Evolutionary conservation across 2,113 vertebrate genomes (phyloP), one percentile per base, ranked within the genome.

Genomic region (Myotis davidii): DNA sequence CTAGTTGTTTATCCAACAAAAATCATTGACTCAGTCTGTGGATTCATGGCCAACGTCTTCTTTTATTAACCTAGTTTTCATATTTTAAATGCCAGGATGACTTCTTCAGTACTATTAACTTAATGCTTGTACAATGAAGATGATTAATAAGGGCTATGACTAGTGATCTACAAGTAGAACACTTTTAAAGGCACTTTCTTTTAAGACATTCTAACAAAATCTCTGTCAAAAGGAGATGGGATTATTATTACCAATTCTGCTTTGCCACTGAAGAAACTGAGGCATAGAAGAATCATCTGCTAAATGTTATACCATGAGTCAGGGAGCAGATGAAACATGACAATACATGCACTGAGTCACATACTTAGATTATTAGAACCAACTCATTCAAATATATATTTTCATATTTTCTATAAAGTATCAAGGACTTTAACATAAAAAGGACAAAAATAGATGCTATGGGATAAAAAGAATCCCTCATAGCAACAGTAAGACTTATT

Each of bases 221-320:
- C 93, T 77, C 9, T 52, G n/a, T 82, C 23, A 92, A 92, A 56
- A 67, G 16, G 69, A 87, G 64, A 39, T 65, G 56, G 4, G 20
- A 52, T 79, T 65, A 14, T 69, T 61, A 72, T 92, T 89, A 95
- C 72, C 88, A 94, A 95, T 70, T 70, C 42, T 94, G 50, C 56
- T 92, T 91, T 94, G 92, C 95, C 85, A 91, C 0, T 83, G 74
- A 96, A 79, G 90, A 97, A 95, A 95, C 64, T 92, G 67, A 97
- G 85, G 94, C 81, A 94, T n/a, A 70, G 76, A 45, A 91, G 52
- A 92, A 48, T 93, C 72, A 96, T 90, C 78, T 85, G 52, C 39
- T 97, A 86, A 97, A 97, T 95, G 88, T 96, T 88, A 67, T 1
- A 45, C 42, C 29, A 39, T 97, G 96, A 97, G 83, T 97, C 97